Conservation (phyloP, 1,140 invertebrate species). For the Cepaea nemoralis region DNA sequence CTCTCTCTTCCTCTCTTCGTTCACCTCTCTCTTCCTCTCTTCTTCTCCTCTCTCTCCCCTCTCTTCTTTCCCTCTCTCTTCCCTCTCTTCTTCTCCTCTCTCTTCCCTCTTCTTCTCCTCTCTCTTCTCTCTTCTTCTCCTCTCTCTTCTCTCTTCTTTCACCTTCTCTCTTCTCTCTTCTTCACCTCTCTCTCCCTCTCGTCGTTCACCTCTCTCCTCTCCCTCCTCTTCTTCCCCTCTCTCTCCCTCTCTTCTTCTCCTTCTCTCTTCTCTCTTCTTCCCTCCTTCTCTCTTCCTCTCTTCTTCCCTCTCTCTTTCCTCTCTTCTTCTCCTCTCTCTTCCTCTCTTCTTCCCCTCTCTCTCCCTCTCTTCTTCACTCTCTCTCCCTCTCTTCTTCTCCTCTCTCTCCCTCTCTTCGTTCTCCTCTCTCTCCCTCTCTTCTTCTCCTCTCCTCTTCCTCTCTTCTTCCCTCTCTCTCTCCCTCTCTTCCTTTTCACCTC, state of each 20-base stretch:
- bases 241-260: neutral
- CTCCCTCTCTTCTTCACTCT: neutral
- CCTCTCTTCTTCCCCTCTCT: neutral
- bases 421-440: neutral
- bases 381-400: neutral
- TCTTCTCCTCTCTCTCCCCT: neutral
- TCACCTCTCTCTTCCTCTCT: too few relatives aligned
- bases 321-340: neutral
- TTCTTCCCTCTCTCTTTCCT: too few relatives aligned
- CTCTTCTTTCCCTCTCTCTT: neutral
- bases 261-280: too few relatives aligned
- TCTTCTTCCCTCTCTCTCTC: neutral
- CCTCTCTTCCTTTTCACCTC: too few relatives aligned
- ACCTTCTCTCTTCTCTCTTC: too few relatives aligned
- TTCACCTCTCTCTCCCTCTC: too few relatives aligned
- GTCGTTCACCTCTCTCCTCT: too few relatives aligned
- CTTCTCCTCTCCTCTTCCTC: neutral
- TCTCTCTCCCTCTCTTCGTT: neutral
- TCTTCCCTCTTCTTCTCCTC: neutral
- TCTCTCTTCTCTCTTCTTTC: neutral
- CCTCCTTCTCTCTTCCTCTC: too few relatives aligned
- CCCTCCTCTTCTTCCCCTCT: neutral
- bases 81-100: neutral
- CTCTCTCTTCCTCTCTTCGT: conserved; percentile 17
- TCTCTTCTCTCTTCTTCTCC: neutral